Conservation (phyloP, 2,888 invertebrate species). For the Phyllotreta striolata region DNA sequence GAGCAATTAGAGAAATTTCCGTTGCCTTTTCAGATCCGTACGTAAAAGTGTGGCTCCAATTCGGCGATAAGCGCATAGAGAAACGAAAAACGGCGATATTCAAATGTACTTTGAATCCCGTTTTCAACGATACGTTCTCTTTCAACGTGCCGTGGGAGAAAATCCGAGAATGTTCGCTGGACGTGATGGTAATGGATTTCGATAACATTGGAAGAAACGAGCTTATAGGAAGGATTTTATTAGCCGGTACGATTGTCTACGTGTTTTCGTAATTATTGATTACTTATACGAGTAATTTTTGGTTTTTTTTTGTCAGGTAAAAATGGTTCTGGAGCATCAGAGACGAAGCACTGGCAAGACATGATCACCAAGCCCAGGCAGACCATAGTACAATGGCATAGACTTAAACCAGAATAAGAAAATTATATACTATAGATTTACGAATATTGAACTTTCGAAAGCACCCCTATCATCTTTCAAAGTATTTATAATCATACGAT, state of each 20-base stretch:
- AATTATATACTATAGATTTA: slow-evolving; percentile 29
- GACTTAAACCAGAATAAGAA: slow-evolving; percentile 87
- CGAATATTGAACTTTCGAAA: slow-evolving; percentile 40
- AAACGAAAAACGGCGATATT: slow-evolving; percentile 95
- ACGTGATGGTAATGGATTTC: slow-evolving; percentile 97
- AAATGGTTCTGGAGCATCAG: slow-evolving; percentile 92
- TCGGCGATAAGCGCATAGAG: slow-evolving; percentile 93
- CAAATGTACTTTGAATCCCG: slow-evolving; percentile 92
- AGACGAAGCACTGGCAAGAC: slow-evolving; percentile 98
- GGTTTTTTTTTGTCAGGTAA: slow-evolving; percentile 72
- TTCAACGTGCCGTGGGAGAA: slow-evolving; percentile 98
- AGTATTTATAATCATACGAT: slow-evolving; percentile 23
- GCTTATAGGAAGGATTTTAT: slow-evolving; percentile 88
- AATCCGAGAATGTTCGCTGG: slow-evolving; percentile 91
- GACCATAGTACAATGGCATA: slow-evolving; percentile 96
- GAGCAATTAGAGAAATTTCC: too few species aligned
- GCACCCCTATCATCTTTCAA: slow-evolving; percentile 34
- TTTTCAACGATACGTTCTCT: slow-evolving; percentile 95
- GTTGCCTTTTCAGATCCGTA: slow-evolving; percentile 81
- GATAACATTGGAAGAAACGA: slow-evolving; percentile 95
- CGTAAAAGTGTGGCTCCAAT: slow-evolving; percentile 97
- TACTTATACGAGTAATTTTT: too few species aligned
- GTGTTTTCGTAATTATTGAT: too few species aligned
- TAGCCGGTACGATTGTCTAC: slow-evolving; percentile 80
- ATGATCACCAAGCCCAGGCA: slow-evolving; percentile 97